Evolutionary conservation across 2,797 vertebrate species (phyloP), one percentile per base, ranked within the genome.

Genomic region (Fistularia commersonii): DNA sequence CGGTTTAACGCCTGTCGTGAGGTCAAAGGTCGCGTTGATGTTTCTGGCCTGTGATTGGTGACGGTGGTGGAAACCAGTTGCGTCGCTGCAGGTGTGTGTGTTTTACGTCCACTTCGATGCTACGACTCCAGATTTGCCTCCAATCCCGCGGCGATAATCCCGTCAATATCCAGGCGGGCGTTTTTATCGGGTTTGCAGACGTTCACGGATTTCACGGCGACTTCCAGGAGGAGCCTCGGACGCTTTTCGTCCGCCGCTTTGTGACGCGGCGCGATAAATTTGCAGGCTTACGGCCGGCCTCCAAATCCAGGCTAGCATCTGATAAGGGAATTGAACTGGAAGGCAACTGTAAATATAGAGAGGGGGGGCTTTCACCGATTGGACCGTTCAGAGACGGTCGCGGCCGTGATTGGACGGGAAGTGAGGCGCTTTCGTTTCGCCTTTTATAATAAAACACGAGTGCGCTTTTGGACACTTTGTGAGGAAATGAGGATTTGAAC

Each of bases 281-380:
- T 6, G 1, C 10, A 57, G 37, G 51, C 67, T 72, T 58, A 60
- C 55, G 52, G 42, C 49, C 44, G 14, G 38, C 41, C 45, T 44
- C 9, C 45, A 62, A 63, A 60, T 13, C 14, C 35, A 8, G 36
- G 41, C 47, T 7, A 39, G 41, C 47, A 51, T 77, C 64, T 74
- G 65, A 76, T 72, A 60, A 64, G 37, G 54, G 39, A 73, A 65
- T 48, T 66, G 42, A 73, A 57, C 54, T 44, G 9, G 43, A 73
- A 60, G 45, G 34, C 59, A 58, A 48, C 42, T 61, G 60, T 64
- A 74, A 69, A 78, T 69, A 62, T 70, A 51, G 58, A 40, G 37
- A 39, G 44, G 58, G 38, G 38, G 42, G 44, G 53, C 51, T 66
- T 63, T 61, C 37, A 54, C 48, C 33, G 43, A 63, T 41, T 49